Percentiles rank a stretch among this genome's conserved stretches.
phyloP scores from a whole-genome alignment of 2,888 invertebrate species.

The Xylota segnis region DNA sequence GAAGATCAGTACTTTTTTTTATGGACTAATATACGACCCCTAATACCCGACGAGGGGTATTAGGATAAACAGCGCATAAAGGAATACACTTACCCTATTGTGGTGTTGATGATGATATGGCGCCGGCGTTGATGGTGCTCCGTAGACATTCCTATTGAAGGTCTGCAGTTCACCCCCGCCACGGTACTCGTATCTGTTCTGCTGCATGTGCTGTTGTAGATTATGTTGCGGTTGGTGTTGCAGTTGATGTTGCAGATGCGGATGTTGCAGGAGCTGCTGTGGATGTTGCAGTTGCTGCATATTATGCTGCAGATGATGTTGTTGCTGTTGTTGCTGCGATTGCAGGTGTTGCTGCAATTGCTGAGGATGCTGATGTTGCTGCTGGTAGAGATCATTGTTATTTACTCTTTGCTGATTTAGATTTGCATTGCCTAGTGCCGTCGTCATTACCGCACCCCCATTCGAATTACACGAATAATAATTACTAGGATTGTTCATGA shows the following conservation, averaged over 20 bases:
- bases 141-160: constrained; percentile 63
- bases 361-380: constrained; percentile 42
- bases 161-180: constrained; percentile 52
- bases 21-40: background rate
- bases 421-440: constrained; percentile 70
- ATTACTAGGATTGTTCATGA: constrained; percentile 77
- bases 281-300: constrained; percentile 35
- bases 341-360: constrained; percentile 36
- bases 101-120: constrained; percentile 68
- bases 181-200: constrained; percentile 54
- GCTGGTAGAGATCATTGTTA: constrained; percentile 63
- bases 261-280: constrained; percentile 45
- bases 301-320: constrained; percentile 36
- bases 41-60: background rate
- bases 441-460: constrained; percentile 76
- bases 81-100: constrained; percentile 61
- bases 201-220: constrained; percentile 37
- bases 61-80: background rate
- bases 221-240: constrained; percentile 42
- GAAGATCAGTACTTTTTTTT: background rate
- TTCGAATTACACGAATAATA: constrained; percentile 77
- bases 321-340: constrained; percentile 25
- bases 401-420: constrained; percentile 63
- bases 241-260: constrained; percentile 23
- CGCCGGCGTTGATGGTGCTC: constrained; percentile 63